Base-by-base conservation (phyloP, 2,113 vertebrate genomes). In the Cercopithecus mona region DNA sequence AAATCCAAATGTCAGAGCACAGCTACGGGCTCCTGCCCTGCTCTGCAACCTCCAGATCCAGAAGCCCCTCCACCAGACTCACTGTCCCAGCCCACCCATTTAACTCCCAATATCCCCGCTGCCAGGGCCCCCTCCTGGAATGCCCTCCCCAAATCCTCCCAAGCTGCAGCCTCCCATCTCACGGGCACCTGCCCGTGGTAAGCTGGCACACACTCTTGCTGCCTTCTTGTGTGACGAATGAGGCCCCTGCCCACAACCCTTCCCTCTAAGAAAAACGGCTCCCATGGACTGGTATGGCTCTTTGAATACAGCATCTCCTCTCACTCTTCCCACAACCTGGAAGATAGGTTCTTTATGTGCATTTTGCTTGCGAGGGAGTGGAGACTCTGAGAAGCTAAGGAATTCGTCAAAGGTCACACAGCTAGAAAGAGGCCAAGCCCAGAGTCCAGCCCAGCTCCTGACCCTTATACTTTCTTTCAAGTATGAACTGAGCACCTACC, bases 371-470 rank as follows among this genome's bases (percentile, higher is more conserved):
- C 13, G 27, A 93, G 89, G 48, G 40, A 68, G 88, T 43, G 72
- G 83, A 84, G 88, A 57, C n/a, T 78, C 85, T 59, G 68, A 68
- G 88, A 91, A 30, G 79, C n/a, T 27, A 30, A 96, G 80, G 40
- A 48, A 76, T 30, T 64, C 84, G 35, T n/a, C 8, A 18, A 68
- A 40, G 40, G 25, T 73, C 84, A 96, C 87, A 79, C 16, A 64
- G 85, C 61, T 73, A 86, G 81, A 75, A 55, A 95, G 38, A 84
- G 66, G 2, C 57, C 57, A 48, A 83, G 45, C 72, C 66, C 90
- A 32, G 59, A 85, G 23, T 68, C 40, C 25, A 76, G 25, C 57
- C n/a, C 10, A 45, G 75, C 57, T 70, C 70, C 25, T 11, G 18
- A 43, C 20, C 52, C n/a, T 45, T 40, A 4, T 8, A 76, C 6